Percentiles rank a stretch among this genome's conserved stretches.
Evolutionary conservation across 2,888 invertebrate genomes (phyloP).

Genomic region (Campaea margaritaria): DNA sequence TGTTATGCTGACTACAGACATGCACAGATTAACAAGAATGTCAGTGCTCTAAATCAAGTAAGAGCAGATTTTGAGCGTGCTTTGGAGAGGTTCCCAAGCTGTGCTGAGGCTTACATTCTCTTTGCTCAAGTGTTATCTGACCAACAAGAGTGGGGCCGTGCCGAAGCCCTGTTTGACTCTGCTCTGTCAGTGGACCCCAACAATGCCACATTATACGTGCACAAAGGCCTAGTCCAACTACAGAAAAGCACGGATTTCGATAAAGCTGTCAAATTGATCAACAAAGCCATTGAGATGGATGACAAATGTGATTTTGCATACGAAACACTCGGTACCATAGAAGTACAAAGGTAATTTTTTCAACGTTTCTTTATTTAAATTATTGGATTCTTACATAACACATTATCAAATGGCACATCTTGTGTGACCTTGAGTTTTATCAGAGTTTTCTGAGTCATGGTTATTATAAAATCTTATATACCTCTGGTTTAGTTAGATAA

Average conservation of each 20-base stretch:
- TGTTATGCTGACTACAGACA: slow-evolving; percentile 94
- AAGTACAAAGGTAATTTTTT: slow-evolving; percentile 92
- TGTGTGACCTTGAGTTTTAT: slow-evolving; percentile 24
- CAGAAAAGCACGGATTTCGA: slow-evolving; percentile 94
- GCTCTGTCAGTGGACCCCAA: slow-evolving; percentile 93
- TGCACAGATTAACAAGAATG: slow-evolving; percentile 86
- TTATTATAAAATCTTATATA: background rate
- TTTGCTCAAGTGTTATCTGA: slow-evolving; percentile 96
- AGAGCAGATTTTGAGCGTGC: slow-evolving; percentile 90
- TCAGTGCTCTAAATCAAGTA: slow-evolving; percentile 86
- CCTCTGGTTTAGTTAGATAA: slow-evolving; percentile 11
- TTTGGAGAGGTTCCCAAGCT: slow-evolving; percentile 91
- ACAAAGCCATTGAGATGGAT: slow-evolving; percentile 94
- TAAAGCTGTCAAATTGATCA: slow-evolving; percentile 90
- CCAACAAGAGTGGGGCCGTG: slow-evolving; percentile 92
- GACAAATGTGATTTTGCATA: slow-evolving; percentile 97
- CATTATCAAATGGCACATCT: slow-evolving; percentile 14
- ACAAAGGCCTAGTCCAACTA: slow-evolving; percentile 92
- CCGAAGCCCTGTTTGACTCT: slow-evolving; percentile 92
- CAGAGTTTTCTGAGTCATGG: slow-evolving; percentile 24
- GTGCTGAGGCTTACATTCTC: slow-evolving; percentile 94
- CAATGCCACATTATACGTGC: slow-evolving; percentile 94
- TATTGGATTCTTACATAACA: slow-evolving; percentile 10
- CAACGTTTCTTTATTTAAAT: background rate
- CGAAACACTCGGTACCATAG: slow-evolving; percentile 97